Conservation (phyloP, 2,113 vertebrate species). For the Epinephelus cyanopodus region DNA sequence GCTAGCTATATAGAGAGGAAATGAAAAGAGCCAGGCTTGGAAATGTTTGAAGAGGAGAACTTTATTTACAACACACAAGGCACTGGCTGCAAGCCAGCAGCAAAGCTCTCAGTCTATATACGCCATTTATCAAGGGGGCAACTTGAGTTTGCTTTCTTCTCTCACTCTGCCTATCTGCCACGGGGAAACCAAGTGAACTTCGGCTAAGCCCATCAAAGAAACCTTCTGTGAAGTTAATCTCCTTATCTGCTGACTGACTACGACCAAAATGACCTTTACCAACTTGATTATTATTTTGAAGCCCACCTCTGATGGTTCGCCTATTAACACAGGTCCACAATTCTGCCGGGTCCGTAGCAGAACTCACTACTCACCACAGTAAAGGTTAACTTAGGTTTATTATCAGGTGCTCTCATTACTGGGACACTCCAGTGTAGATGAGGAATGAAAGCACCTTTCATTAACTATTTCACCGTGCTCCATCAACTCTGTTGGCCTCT, state of each 20-base stretch:
- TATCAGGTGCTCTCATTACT: conserved; percentile 57
- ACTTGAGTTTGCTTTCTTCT: conserved; percentile 59
- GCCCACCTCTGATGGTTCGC: conserved; percentile 34
- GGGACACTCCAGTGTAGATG: conserved; percentile 30
- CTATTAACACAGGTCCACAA: conserved; percentile 44
- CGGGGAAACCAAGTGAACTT: conserved; percentile 38
- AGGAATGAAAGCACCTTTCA: conserved; percentile 58
- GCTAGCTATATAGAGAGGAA: conserved; percentile 64
- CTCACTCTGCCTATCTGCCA: conserved; percentile 37
- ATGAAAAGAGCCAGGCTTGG: conserved; percentile 74
- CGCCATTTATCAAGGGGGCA: conserved; percentile 82
- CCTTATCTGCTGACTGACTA: conserved; percentile 47
- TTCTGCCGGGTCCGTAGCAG: conserved; percentile 5
- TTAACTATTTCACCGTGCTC: conserved; percentile 39
- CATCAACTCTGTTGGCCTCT: conserved; percentile 34
- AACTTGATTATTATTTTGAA: conserved; percentile 54
- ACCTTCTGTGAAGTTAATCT: conserved; percentile 56
- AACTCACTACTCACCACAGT: conserved; percentile 48
- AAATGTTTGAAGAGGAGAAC: conserved; percentile 80
- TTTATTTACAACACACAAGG: conserved; percentile 84
- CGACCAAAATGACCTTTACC: conserved; percentile 53
- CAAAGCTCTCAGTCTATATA: conserved; percentile 73
- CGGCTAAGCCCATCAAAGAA: conserved; percentile 56
- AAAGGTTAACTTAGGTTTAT: conserved; percentile 69
- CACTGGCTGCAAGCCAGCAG: conserved; percentile 74